phyloP scores from a whole-genome alignment of 2,797 vertebrate species.

The Thamnophis elegans region DNA sequence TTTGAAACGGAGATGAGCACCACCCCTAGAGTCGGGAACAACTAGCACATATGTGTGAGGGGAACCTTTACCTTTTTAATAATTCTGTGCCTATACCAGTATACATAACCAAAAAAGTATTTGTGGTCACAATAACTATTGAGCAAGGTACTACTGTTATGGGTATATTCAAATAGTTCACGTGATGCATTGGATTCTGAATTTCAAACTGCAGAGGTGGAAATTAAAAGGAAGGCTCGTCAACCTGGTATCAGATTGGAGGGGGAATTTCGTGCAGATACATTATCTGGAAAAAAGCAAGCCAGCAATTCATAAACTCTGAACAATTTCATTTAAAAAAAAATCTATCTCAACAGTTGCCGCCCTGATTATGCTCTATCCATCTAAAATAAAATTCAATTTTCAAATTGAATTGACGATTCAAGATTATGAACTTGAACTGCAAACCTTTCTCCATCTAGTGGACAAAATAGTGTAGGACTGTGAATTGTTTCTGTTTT shows the following conservation, averaged over 20 bases:
- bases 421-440: neutral
- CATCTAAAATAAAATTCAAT: neutral
- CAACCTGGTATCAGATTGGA: neutral
- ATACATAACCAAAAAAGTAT: neutral
- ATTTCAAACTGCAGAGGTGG: neutral
- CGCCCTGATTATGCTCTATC: rapidly evolving
- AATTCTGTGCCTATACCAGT: neutral
- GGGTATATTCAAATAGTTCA: neutral
- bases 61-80: too few relatives aligned
- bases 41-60: too few relatives aligned
- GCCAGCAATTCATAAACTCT: neutral
- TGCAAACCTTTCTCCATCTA: constrained; percentile 56
- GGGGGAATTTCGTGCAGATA: neutral
- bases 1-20: too few relatives aligned
- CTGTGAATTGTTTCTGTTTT: neutral
- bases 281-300: neutral
- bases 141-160: neutral
- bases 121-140: too few relatives aligned
- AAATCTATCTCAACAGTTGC: neutral
- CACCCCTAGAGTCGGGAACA: too few relatives aligned
- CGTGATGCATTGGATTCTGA: neutral
- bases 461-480: constrained; percentile 37
- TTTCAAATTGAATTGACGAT: neutral
- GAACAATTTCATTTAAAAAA: neutral
- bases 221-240: neutral